Base-by-base conservation (phyloP, 2,888 invertebrate species). In the Oxytorus armatus region DNA sequence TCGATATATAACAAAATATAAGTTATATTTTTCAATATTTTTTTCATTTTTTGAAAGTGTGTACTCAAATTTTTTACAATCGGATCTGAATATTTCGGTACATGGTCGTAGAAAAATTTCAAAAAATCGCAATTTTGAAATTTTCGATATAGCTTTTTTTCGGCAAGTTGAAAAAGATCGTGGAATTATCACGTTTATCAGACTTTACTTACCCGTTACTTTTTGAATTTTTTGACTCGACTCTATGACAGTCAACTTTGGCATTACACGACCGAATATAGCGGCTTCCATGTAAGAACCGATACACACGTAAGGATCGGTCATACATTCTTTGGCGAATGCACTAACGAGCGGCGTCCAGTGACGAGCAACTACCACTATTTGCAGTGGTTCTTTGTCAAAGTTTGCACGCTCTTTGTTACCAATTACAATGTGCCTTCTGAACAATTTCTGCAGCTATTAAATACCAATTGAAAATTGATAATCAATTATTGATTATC, bases 221-320 rank as follows among this genome's bases (percentile, higher is more conserved):
- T 89, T 88, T 1, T 91, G 84, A 0, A 92, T 73, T 90, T 94
- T 95, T 1, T 92, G 90, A 1, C 92, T 89, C 7, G 92, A 90
- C 25, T 90, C 89, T 1, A 92, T 75, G 75, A 93, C 89, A 76
- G 92, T 91, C 25, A 94, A 87, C 11, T 92, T 91, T 55, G 94
- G 92, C 87, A 92, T 77, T 82, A 93, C 92, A 89, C 93, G 84
- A n/a, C 95, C 95, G 91, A 96, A 97, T 11, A 96, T 92, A 0
- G 96, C 94, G 57, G 96, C 96, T 92, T 97, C 97, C 83, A 96
- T 93, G 84, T 94, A 95, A 21, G 96, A 95, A 0, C 95, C 94
- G 72, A 97, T 95, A 73, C 95, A 94, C 3, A 96, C 91, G 0
- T 95, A 92, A 0, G 96, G 94, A 85, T 94, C 93, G 0, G 93